These are phyloP conservation scores for Sanderia malayensis DNA, from an alignment of 30 jellyfish, hydroid and myxozoan species.

Conservation along the genomic window DNA sequence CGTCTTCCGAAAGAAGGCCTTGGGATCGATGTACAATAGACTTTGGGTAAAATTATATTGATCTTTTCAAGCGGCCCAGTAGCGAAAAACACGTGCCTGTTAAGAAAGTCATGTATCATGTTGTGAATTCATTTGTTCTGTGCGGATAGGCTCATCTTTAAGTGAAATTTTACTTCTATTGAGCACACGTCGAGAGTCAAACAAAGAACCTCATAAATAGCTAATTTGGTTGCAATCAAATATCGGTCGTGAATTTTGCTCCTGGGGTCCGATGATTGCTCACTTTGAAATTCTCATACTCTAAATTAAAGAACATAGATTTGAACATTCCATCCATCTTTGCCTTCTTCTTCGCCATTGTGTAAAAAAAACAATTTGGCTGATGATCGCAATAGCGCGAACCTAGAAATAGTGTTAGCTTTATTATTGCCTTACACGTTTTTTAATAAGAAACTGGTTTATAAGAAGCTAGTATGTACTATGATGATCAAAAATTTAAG, in stretches of 20 bases:
- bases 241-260: no score
- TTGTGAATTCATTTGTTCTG: neutral
- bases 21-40: neutral
- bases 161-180: neutral
- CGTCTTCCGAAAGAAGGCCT: neutral
- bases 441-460: no score
- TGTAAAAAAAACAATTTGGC: no score
- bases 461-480: no score
- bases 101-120: neutral
- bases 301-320: no score
- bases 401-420: no score
- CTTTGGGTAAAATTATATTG: neutral
- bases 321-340: no score
- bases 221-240: neutral
- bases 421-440: no score
- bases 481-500: no score
- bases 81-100: neutral
- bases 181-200: neutral
- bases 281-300: no score
- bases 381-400: no score
- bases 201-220: neutral
- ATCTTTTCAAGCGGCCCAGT: constrained; percentile 1
- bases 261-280: neutral
- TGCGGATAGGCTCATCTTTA: neutral
- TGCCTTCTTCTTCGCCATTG: no score